Base-by-base conservation (phyloP, 1,140 invertebrate species). In the Uloborus diversus region DNA sequence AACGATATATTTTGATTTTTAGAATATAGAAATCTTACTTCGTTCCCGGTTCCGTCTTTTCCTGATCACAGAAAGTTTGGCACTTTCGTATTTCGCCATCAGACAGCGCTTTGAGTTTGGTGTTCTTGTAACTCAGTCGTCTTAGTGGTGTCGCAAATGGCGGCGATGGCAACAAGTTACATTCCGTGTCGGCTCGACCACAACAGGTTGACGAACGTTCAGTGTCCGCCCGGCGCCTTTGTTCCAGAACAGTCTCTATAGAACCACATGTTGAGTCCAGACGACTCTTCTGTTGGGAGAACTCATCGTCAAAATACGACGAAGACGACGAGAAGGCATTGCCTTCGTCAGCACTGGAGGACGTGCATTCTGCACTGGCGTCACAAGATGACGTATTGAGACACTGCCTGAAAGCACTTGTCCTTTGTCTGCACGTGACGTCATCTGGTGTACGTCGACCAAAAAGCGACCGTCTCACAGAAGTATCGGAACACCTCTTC, bases 281-380 rank as follows among this genome's bases (percentile, higher is more conserved):
- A 4, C 70, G 14, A 20, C 35, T 37, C 37, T 66, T 65, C 13
- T 30, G 20, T n/a, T 27, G 23, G 0, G 20, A 5, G 32, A 27
- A 37, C 1, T 78, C 73, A 7, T 65, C 61, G 5, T 25, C 20
- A 28, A 61, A 73, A 0, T 25, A 75, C 5, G 57, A 64, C 7
- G 76, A 68, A 17, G 62, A 78, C 3, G 7, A 42, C 27, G 28
- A 7, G 11, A 9, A 17, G 11, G 28, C 32, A 32, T 78, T 68
- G 3, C 53, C 56, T 25, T 79, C 76, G n/a, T 68, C 64, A 1
- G 59, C 73, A 37, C 61, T 78, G 0, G 76, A 68, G n/a, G 92
- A 93, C 33, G 94, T 96, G 78, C 94, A 94, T 88, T 96, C 94
- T 20, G 94, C 93, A 80, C 94, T 96, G 0, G 95, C 95, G 85